A percentile compares a stretch with the other conserved stretches of the same genome.
phyloP scores from a whole-genome alignment of 2,113 vertebrate genomes.

The Tupaia chinensis region DNA sequence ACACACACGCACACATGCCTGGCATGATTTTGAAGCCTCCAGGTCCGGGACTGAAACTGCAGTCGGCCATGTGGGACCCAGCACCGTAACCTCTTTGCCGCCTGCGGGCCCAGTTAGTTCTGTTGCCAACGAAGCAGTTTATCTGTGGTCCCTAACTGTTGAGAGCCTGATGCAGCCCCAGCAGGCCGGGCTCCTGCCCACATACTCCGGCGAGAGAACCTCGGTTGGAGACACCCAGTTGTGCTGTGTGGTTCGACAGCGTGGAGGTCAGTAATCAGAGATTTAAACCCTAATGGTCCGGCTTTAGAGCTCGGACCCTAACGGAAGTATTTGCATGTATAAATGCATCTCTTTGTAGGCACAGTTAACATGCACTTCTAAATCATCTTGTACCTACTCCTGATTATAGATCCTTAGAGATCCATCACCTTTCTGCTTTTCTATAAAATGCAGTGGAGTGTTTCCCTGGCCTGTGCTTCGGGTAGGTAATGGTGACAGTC shows the following conservation, averaged over 20 bases:
- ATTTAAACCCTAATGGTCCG: neutral
- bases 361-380: neutral
- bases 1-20: no score
- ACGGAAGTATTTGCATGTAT: neutral
- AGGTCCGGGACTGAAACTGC: no score
- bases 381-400: neutral
- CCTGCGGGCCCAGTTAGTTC: no score
- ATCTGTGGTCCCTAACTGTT: neutral
- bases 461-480: neutral
- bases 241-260: neutral
- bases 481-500: neutral
- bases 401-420: neutral
- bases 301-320: neutral
- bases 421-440: neutral
- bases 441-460: neutral
- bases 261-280: neutral
- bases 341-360: neutral
- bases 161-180: neutral
- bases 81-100: no score
- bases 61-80: no score
- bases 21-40: no score
- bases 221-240: neutral
- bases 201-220: neutral
- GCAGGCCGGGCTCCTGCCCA: no score
- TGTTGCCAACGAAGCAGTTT: no score